phyloP scores from a whole-genome alignment of 2,797 vertebrate genomes.

The Phrynocephalus vlangalii region DNA sequence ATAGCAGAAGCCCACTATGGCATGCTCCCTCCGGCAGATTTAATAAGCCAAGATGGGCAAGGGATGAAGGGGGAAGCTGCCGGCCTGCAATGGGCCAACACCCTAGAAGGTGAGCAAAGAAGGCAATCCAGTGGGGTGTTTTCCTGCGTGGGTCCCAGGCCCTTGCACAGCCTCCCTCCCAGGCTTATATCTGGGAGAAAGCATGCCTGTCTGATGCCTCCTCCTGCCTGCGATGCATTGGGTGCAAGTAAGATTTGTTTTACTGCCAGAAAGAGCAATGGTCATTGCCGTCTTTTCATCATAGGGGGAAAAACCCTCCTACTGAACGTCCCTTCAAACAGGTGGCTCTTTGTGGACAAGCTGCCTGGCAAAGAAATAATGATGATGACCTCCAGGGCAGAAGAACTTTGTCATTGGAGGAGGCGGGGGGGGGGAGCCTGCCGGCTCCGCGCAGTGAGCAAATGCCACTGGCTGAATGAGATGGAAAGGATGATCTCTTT shows the following conservation, averaged over 20 bases:
- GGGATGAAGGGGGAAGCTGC: too few species aligned
- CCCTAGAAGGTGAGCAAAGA: not conserved
- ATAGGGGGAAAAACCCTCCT: conserved; percentile 17
- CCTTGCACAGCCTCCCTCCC: not conserved
- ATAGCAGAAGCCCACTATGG: too few species aligned
- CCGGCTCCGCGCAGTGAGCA: conserved; percentile 38
- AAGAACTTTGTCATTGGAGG: conserved; percentile 11
- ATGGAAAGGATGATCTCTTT: conserved; percentile 1
- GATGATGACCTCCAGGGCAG: conserved; percentile 40
- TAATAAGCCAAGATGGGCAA: too few species aligned
- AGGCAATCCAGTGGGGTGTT: not conserved
- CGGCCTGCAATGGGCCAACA: too few species aligned
- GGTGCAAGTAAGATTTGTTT: conserved; percentile 2
- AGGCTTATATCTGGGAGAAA: not conserved
- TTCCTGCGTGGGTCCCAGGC: not conserved
- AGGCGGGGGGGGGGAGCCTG: not conserved
- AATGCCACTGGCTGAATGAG: conserved; percentile 8
- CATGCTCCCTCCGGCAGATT: too few species aligned
- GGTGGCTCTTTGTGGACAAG: conserved; percentile 18
- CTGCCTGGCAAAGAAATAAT: conserved; percentile 38
- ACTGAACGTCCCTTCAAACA: conserved; percentile 46
- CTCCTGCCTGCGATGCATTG: too few species aligned
- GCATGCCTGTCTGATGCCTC: too few species aligned
- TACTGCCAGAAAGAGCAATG: conserved; percentile 42
- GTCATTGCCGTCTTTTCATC: conserved; percentile 48